A percentile compares a stretch with the other conserved stretches of the same genome.
phyloP scores from a whole-genome alignment of 2,888 invertebrate genomes.

The Steinernema carpocapsae region DNA sequence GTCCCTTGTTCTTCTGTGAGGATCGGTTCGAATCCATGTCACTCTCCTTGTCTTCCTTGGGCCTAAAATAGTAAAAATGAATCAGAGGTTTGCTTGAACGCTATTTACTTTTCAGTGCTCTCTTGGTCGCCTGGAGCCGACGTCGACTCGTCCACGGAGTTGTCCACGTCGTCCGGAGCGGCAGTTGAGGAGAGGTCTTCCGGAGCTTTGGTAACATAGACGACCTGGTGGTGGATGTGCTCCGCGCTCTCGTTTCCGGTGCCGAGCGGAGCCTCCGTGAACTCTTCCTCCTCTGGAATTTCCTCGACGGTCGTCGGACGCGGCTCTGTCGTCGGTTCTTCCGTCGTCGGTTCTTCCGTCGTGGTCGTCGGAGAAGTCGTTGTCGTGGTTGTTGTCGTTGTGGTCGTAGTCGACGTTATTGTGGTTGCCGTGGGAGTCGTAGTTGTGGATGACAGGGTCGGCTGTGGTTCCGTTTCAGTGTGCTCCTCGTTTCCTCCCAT shows the following conservation, averaged over 20 bases:
- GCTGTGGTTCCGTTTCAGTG: slow-evolving; percentile 42
- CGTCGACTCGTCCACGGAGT: background rate
- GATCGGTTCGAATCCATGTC: slow-evolving; percentile 21
- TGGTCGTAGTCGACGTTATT: background rate
- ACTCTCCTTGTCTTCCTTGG: background rate
- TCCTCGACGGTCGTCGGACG: slow-evolving; percentile 11
- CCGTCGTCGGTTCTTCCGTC: background rate
- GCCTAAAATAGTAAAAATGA: slow-evolving; percentile 3
- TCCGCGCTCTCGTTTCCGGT: background rate
- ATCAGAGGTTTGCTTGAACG: background rate
- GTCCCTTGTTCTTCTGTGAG: slow-evolving; percentile 23
- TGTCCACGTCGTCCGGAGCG: background rate
- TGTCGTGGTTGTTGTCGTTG: background rate
- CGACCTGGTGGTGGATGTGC: too few species aligned
- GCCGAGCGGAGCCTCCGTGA: background rate
- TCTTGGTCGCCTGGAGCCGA: background rate
- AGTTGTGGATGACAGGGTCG: background rate
- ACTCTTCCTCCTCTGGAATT: background rate
- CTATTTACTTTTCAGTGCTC: slow-evolving; percentile 3
- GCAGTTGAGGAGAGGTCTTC: background rate
- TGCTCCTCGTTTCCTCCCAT: slow-evolving; percentile 32
- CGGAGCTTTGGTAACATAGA: too few species aligned
- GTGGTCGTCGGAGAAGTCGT: background rate
- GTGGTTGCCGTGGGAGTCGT: background rate
- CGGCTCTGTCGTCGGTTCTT: background rate